A percentile compares a stretch with the other conserved stretches of the same genome.
Evolutionary conservation across 2,797 vertebrate genomes (phyloP).

Genomic region (Glossophaga mutica): DNA sequence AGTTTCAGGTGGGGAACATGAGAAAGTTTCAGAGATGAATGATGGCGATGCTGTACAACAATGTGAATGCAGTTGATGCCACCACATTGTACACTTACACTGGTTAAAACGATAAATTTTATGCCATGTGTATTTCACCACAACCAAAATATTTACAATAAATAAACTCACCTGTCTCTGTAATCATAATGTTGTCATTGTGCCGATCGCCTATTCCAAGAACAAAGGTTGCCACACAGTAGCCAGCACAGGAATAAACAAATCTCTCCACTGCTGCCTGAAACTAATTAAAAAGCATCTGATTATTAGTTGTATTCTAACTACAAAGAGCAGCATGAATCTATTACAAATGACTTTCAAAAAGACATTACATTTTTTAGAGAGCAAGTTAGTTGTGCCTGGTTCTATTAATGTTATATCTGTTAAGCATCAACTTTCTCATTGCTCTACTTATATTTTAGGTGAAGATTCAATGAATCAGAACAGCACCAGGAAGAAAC

Average conservation of each 20-base stretch:
- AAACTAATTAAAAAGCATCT: constrained; percentile 83
- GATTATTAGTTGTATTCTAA: not conserved
- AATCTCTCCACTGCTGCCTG: constrained; percentile 96
- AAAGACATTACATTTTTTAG: constrained; percentile 18
- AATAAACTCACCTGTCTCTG: constrained; percentile 90
- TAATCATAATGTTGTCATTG: constrained; percentile 99
- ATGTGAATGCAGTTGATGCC: not conserved
- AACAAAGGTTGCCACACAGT: constrained; percentile 98
- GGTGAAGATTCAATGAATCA: not conserved
- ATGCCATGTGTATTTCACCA: not conserved
- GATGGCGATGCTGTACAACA: not conserved
- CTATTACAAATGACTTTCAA: not conserved
- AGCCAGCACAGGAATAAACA: constrained; percentile 96
- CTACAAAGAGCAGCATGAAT: not conserved
- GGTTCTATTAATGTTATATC: not conserved
- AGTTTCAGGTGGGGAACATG: not conserved
- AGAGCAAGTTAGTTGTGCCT: not conserved
- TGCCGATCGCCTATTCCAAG: constrained; percentile 98
- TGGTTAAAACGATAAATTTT: not conserved
- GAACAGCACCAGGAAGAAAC: not conserved
- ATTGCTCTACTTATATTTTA: not conserved
- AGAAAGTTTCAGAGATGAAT: not conserved
- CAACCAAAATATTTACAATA: not conserved
- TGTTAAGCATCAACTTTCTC: not conserved
- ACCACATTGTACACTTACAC: not conserved